These are phyloP conservation scores for Machaerirhynchus nigripectus DNA, from an alignment of 2,113 vertebrate species.

Conservation along the genomic window DNA sequence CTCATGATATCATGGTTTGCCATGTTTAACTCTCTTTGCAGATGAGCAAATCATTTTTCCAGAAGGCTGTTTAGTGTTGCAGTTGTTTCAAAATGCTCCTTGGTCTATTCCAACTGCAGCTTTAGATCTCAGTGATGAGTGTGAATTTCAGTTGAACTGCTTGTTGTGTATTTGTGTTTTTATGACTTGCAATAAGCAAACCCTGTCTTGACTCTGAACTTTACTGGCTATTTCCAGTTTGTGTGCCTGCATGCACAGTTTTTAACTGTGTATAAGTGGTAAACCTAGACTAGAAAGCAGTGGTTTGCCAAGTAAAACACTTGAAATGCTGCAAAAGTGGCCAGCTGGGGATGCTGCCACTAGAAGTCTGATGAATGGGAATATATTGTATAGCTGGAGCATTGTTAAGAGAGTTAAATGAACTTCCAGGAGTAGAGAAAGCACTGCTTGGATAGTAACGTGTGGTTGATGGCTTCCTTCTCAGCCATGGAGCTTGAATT, in stretches of 20 bases:
- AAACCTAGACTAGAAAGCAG: neutral
- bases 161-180: neutral
- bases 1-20: neutral
- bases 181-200: neutral
- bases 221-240: neutral
- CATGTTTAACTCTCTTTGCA: neutral
- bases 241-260: neutral
- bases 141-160: neutral
- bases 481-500: neutral
- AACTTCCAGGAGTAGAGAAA: neutral
- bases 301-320: neutral
- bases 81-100: neutral
- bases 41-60: neutral
- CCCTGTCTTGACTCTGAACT: neutral
- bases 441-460: accelerated
- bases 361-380: neutral
- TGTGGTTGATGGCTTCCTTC: neutral
- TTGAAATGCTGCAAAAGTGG: neutral
- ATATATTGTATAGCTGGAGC: neutral
- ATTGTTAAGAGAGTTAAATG: neutral
- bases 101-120: neutral
- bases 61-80: neutral
- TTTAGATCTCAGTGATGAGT: neutral
- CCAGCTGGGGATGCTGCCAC: neutral
- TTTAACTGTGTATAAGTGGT: neutral